These are phyloP conservation scores for Helicoverpa zea DNA, from an alignment of 1,140 invertebrate genomes.

Conservation along the genomic window DNA sequence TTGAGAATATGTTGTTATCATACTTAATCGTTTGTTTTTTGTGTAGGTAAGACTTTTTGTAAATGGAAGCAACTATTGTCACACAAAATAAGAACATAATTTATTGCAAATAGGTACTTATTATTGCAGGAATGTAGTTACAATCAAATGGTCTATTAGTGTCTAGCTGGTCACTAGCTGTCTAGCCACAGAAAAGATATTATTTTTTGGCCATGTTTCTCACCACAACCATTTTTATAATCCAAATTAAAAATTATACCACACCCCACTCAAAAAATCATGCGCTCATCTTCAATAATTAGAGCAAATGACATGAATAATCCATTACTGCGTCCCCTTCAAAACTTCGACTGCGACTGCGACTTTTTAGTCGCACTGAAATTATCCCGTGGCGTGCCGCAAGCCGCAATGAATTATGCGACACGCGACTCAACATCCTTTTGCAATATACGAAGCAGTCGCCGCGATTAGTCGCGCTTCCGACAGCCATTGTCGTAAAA, in stretches of 20 bases:
- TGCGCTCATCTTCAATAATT: conserved; percentile 39
- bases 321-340: conserved; percentile 50
- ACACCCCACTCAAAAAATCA: conserved; percentile 2
- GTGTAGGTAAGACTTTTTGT: too few relatives aligned
- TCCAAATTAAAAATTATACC: not conserved
- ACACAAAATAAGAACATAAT: too few relatives aligned
- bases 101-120: too few relatives aligned
- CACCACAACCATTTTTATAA: not conserved
- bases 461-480: conserved; percentile 62
- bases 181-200: too few relatives aligned
- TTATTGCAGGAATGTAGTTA: too few relatives aligned
- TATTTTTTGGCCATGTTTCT: not conserved
- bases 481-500: conserved; percentile 47
- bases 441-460: conserved; percentile 61
- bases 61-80: too few relatives aligned
- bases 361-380: conserved; percentile 36
- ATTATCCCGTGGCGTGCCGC: conserved; percentile 38
- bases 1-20: not conserved
- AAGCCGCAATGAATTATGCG: conserved; percentile 52
- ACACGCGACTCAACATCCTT: conserved; percentile 64
- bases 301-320: conserved; percentile 53
- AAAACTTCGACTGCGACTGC: conserved; percentile 18
- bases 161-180: too few relatives aligned
- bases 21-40: not conserved
- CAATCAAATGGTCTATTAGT: too few relatives aligned